Base-by-base conservation (phyloP, 2,888 invertebrate species). In the Melanostoma scalare region DNA sequence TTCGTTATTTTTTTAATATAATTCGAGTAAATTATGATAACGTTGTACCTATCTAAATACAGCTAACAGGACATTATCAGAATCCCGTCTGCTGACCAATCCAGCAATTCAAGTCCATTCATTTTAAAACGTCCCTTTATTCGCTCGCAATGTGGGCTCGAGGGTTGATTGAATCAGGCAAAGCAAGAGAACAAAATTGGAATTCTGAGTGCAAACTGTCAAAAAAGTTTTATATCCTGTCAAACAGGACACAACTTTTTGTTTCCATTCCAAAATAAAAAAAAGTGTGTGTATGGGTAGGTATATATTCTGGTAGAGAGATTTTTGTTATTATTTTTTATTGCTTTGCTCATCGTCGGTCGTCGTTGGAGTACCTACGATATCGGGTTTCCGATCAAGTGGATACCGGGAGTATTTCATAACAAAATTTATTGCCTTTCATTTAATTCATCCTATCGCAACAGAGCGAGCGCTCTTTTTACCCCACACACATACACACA, bases 361-460 rank as follows among this genome's bases (percentile, higher is more conserved):
- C 75, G 63, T 55, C 53, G 60, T 58, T 58, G 52, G 38, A 50
- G 55, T 67, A 68, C 20, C 20, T 20, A 20, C 55, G 46, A 46
- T 74, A 82, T 82, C 78, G 74, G 48, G 48, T 82, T 78, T 74
- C 82, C 78, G 69, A 82, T 82, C 82, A 74, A 82, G 65, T 82
- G 74, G 69, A 82, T 82, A 78, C 74, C 73, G 63, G 33, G 63
- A 78, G 78, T 82, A 78, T 82, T 78, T 63, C 82, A 65, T 82
- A 78, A 78, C 82, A 78, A 50, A 82, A 82, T 82, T 82, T 82
- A 82, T 82, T 82, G 78, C 78, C 73, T 74, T 78, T 82, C 78
- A 82, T 78, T 82, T 78, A 82, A 82, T 82, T 82, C 69, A 58
- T 58, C 33, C 56, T 44, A 68, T 69, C 55, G 53, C 68, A 61